Conservation (phyloP, 2,797 vertebrate species). For the Austrolebias charrua region DNA sequence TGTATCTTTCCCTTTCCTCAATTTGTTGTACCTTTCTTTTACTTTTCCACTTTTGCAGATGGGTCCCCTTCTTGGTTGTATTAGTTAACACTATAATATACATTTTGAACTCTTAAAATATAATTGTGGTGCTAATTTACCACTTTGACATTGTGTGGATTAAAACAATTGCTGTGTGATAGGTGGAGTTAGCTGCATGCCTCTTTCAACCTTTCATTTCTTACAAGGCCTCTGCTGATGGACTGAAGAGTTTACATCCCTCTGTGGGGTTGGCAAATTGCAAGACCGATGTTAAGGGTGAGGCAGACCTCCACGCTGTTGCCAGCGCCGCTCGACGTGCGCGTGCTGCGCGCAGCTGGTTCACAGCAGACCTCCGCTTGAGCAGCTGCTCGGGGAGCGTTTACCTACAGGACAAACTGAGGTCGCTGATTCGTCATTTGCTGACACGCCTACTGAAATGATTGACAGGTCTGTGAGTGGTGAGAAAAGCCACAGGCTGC, state of each 20-base stretch:
- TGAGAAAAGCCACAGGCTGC: too few relatives aligned
- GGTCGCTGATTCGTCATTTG: too few relatives aligned
- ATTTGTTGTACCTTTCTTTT: background rate
- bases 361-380: too few relatives aligned
- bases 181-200: conserved; percentile 30
- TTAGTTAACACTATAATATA: background rate
- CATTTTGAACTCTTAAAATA: conserved; percentile 12
- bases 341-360: too few relatives aligned
- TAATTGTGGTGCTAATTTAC: conserved; percentile 27
- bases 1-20: background rate
- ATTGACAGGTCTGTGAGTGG: too few relatives aligned
- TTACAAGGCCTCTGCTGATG: conserved; percentile 53
- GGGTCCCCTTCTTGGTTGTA: background rate
- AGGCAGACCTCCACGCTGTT: too few relatives aligned
- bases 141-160: conserved; percentile 27
- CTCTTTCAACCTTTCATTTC: conserved; percentile 18
- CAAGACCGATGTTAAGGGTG: conserved; percentile 70
- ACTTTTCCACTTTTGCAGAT: background rate
- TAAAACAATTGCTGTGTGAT: conserved; percentile 36
- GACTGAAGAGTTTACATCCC: conserved; percentile 48
- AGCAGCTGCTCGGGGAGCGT: too few relatives aligned
- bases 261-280: conserved; percentile 39
- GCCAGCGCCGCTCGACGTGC: too few relatives aligned
- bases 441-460: too few relatives aligned
- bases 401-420: too few relatives aligned